Percentiles rank a stretch among this genome's conserved stretches.
These are phyloP conservation scores for Sylvilagus floridanus DNA, from an alignment of 2,797 vertebrate genomes.

Conservation along the genomic window DNA sequence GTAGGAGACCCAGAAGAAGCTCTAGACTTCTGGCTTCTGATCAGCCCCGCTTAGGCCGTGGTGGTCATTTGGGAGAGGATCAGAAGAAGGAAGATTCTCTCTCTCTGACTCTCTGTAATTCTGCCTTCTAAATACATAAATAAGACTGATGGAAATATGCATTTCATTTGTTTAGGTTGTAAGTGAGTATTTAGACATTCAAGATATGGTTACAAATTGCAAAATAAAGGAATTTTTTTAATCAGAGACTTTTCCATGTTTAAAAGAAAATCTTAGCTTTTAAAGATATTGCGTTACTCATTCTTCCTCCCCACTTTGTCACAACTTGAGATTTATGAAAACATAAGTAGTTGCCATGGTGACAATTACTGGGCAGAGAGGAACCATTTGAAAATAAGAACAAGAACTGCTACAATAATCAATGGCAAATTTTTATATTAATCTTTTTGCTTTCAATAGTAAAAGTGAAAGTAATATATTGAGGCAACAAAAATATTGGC, in stretches of 20 bases:
- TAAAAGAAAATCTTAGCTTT: slow-evolving; percentile 55
- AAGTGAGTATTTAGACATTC: not conserved
- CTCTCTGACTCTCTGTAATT: no score
- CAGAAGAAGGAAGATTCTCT: not conserved
- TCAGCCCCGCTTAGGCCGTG: no score
- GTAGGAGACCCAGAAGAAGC: no score
- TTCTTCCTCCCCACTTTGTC: not conserved
- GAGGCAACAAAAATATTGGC: not conserved
- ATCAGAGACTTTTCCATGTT: slow-evolving; percentile 41
- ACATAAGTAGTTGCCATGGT: slow-evolving; percentile 63
- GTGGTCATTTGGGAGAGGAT: no score
- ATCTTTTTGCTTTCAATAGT: slow-evolving; percentile 40
- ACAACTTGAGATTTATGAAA: slow-evolving; percentile 67
- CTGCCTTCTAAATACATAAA: no score
- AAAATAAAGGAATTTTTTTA: slow-evolving; percentile 45
- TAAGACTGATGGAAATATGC: not conserved
- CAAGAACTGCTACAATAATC: not conserved
- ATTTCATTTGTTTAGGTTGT: not conserved
- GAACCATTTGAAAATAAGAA: slow-evolving; percentile 42
- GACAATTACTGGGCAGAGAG: slow-evolving; percentile 52
- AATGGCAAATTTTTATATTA: slow-evolving; percentile 5
- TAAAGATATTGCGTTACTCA: slow-evolving; percentile 8
- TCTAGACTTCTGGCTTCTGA: no score
- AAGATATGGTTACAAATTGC: not conserved
- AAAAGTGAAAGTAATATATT: slow-evolving; percentile 36